Evolutionary conservation across 2,797 vertebrate genomes (phyloP).

Genomic region (Hyperoplus lanceolatus): DNA sequence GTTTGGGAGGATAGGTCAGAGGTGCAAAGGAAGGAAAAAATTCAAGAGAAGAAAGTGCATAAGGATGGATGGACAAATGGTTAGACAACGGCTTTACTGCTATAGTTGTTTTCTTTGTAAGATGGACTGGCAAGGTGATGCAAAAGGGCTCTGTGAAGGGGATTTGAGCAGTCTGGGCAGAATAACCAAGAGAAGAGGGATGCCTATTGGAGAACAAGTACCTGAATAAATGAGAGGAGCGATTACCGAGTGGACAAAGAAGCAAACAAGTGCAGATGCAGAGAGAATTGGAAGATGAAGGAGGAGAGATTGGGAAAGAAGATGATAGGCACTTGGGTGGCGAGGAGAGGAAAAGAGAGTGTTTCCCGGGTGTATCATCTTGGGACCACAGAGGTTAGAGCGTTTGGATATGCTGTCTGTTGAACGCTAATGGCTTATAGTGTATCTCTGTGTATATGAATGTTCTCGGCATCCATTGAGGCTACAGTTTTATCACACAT

Average conservation of each 20-base stretch:
- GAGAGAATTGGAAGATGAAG: slow-evolving; percentile 32
- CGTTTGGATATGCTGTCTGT: slow-evolving; percentile 59
- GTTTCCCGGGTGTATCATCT: slow-evolving; percentile 54
- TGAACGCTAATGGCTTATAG: slow-evolving; percentile 68
- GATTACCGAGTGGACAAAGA: slow-evolving; percentile 18
- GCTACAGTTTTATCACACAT: slow-evolving; percentile 53
- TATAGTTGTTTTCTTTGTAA: slow-evolving; percentile 18
- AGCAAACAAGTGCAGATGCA: slow-evolving; percentile 22
- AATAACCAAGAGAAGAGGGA: slow-evolving; percentile 8
- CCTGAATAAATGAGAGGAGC: slow-evolving; percentile 19
- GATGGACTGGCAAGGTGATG: background rate
- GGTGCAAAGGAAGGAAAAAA: background rate
- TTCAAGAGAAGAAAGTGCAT: background rate
- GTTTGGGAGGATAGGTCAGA: background rate
- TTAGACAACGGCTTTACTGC: background rate
- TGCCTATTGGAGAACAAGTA: slow-evolving; percentile 10
- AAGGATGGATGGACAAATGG: background rate
- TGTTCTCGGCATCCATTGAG: slow-evolving; percentile 56
- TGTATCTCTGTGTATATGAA: slow-evolving; percentile 38
- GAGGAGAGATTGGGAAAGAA: slow-evolving; percentile 23
- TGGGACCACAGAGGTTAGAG: slow-evolving; percentile 46
- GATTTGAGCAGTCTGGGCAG: background rate
- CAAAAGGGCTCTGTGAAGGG: background rate
- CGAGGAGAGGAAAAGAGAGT: slow-evolving; percentile 27
- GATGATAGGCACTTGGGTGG: slow-evolving; percentile 33